A percentile compares a stretch with the other conserved stretches of the same genome.
phyloP scores from a whole-genome alignment of 2,888 invertebrate genomes.

The Bibio marci region DNA sequence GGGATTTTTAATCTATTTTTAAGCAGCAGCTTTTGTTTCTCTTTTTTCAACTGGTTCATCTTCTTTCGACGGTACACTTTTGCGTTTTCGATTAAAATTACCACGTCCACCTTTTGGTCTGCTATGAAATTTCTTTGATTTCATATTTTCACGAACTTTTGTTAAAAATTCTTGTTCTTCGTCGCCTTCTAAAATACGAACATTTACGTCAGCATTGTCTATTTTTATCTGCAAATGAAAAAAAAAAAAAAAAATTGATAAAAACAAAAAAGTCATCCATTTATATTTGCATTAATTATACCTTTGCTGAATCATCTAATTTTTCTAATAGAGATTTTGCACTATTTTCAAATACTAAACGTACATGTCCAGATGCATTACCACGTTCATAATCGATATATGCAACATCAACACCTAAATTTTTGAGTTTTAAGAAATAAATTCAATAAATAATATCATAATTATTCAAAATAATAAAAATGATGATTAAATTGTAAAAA shows the following conservation, averaged over 20 bases:
- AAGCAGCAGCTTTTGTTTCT: too few relatives aligned
- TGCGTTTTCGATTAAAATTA: neutral
- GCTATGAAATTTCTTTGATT: slow-evolving; percentile 34
- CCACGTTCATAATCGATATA: slow-evolving; percentile 64
- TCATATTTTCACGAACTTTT: slow-evolving; percentile 43
- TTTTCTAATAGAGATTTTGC: slow-evolving; percentile 47
- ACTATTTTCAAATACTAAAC: slow-evolving; percentile 49
- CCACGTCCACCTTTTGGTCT: slow-evolving; percentile 9
- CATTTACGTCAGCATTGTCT: slow-evolving; percentile 32
- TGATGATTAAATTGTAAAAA: neutral
- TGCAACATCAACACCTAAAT: slow-evolving; percentile 32
- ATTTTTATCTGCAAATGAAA: slow-evolving; percentile 21
- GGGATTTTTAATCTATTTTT: too few relatives aligned
- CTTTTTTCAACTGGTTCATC: too few relatives aligned
- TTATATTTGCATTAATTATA: slow-evolving; percentile 25
- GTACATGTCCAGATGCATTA: slow-evolving; percentile 52
- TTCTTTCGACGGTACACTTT: neutral
- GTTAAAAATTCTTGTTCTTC: slow-evolving; percentile 50
- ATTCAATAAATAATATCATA: neutral
- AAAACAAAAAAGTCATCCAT: slow-evolving; percentile 6
- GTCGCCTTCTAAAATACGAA: slow-evolving; percentile 46
- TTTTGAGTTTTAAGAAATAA: neutral
- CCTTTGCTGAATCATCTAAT: slow-evolving; percentile 30
- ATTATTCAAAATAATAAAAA: neutral
- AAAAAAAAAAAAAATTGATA: neutral